Evolutionary conservation across 2,888 invertebrate genomes (phyloP).

Genomic region (Vanessa cardui): DNA sequence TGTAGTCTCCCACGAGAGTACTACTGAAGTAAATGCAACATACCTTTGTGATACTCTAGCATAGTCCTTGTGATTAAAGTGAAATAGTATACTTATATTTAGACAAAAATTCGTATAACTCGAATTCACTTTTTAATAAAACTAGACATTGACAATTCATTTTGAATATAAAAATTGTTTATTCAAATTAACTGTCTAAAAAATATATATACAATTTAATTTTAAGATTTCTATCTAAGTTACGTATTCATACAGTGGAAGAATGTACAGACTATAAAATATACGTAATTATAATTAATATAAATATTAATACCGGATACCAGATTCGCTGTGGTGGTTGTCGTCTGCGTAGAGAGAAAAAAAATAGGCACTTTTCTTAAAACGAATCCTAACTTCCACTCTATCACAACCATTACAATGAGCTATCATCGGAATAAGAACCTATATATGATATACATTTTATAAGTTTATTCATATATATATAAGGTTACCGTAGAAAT

Average conservation of each 20-base stretch:
- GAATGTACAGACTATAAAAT: conserved; percentile 11
- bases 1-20: conserved; percentile 23
- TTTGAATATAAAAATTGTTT: conserved; percentile 11
- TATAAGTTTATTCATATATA: not conserved
- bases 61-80: conserved; percentile 9
- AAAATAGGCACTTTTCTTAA: conserved; percentile 64
- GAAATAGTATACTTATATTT: conserved; percentile 8
- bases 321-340: not conserved
- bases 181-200: conserved; percentile 7
- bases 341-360: not conserved
- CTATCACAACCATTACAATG: conserved; percentile 76
- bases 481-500: not conserved
- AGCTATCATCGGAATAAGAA: conserved; percentile 50
- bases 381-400: conserved; percentile 53
- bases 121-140: conserved; percentile 3
- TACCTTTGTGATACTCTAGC: conserved; percentile 32
- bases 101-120: conserved; percentile 1
- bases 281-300: not conserved
- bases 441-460: not conserved
- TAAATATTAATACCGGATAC: conserved; percentile 7
- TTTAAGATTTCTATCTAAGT: conserved; percentile 24
- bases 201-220: conserved; percentile 20
- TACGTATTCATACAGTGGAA: conserved; percentile 24
- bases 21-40: conserved; percentile 41
- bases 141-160: not conserved